Conservation (phyloP, 1,140 invertebrate genomes). For the Planococcus citri region DNA sequence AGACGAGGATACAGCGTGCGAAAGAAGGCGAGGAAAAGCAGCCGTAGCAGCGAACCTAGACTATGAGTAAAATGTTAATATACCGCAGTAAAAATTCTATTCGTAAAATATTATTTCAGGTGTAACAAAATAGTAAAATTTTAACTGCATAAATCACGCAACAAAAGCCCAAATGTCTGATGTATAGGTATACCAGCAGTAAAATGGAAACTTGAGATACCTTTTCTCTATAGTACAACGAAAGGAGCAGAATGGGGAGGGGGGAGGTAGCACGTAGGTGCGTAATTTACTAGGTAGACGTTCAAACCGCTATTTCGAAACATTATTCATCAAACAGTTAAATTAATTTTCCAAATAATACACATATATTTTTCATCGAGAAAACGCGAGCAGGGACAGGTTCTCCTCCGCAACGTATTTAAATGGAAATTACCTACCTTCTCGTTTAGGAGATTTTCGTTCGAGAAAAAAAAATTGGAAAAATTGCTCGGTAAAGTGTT, state of each 20-base stretch:
- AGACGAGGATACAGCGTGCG: too few relatives aligned
- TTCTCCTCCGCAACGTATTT: too few relatives aligned
- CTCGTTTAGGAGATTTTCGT: neutral
- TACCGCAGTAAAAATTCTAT: neutral
- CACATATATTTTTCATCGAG: too few relatives aligned
- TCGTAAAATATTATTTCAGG: neutral
- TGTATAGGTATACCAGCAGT: too few relatives aligned
- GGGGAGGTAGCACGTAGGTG: too few relatives aligned
- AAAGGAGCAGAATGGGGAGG: too few relatives aligned
- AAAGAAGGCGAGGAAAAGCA: too few relatives aligned
- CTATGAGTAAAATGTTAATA: neutral
- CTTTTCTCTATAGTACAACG: neutral
- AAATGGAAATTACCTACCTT: too few relatives aligned
- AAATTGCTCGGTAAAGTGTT: too few relatives aligned
- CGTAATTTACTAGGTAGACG: neutral
- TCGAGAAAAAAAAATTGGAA: too few relatives aligned
- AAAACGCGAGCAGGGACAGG: too few relatives aligned
- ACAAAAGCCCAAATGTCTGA: neutral
- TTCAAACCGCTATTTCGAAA: neutral
- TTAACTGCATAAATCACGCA: conserved; percentile 7
- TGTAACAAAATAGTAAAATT: conserved; percentile 4
- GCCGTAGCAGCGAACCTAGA: too few relatives aligned
- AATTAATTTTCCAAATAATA: neutral
- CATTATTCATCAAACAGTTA: neutral
- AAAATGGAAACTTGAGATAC: neutral